Evolutionary conservation across 2,888 invertebrate genomes (phyloP).

Genomic region (Ichneumon xanthorius): DNA sequence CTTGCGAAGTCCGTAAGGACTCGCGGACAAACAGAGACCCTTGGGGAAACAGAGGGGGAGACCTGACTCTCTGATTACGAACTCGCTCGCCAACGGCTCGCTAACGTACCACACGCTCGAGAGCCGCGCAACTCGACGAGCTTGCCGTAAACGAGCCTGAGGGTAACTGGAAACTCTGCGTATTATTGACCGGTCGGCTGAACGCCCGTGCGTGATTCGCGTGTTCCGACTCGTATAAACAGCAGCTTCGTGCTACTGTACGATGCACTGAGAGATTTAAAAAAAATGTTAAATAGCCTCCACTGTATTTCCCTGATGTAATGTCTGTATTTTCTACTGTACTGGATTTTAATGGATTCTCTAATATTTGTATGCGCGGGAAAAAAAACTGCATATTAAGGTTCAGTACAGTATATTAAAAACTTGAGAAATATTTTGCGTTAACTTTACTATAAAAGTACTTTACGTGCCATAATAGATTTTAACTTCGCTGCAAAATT

Average conservation of each 20-base stretch:
- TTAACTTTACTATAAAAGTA: too few species aligned
- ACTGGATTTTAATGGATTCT: neutral
- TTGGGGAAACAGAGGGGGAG: neutral
- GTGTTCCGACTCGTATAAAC: neutral
- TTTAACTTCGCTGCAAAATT: too few species aligned
- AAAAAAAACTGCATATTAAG: too few species aligned
- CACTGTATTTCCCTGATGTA: neutral
- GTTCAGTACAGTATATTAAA: too few species aligned
- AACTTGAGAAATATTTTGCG: too few species aligned
- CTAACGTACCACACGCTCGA: constrained; percentile 9
- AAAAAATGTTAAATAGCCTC: neutral
- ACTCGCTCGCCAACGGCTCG: neutral
- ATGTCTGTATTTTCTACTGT: neutral
- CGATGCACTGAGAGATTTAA: neutral
- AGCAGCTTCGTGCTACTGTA: neutral
- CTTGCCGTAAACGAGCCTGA: constrained; percentile 14
- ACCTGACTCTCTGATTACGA: neutral
- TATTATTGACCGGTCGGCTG: constrained; percentile 34
- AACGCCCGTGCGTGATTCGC: constrained; percentile 16
- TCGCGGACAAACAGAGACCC: constrained; percentile 6
- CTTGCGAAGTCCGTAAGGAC: neutral
- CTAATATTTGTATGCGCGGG: neutral
- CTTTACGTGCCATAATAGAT: too few species aligned
- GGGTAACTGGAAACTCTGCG: constrained; percentile 17
- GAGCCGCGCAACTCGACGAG: neutral